phyloP scores from a whole-genome alignment of 1,140 invertebrate genomes.

The Drosophila kurseongensis region DNA sequence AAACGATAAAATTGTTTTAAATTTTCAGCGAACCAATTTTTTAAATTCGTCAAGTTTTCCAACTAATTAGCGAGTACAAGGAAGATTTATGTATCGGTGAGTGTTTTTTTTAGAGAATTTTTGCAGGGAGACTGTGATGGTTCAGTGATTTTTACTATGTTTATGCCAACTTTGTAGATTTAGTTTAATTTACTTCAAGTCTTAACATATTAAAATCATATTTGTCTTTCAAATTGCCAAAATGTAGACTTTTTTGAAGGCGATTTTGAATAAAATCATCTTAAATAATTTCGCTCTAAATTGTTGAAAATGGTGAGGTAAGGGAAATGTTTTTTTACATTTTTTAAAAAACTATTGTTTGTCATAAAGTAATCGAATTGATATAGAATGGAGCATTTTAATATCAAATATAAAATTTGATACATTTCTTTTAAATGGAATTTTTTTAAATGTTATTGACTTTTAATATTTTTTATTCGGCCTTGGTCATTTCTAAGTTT shows the following conservation, averaged over 20 bases:
- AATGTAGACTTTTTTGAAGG: too few relatives aligned
- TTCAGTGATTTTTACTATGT: slow-evolving; percentile 13
- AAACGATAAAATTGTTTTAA: background rate
- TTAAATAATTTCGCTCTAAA: too few relatives aligned
- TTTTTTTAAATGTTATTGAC: background rate
- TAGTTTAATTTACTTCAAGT: background rate
- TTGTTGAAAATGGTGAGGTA: too few relatives aligned
- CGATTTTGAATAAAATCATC: too few relatives aligned
- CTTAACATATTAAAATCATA: too few relatives aligned
- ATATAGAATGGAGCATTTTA: too few relatives aligned
- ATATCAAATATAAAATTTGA: too few relatives aligned
- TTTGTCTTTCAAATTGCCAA: too few relatives aligned
- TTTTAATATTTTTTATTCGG: background rate
- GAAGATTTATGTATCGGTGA: slow-evolving; percentile 35
- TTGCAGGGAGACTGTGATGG: slow-evolving; percentile 25
- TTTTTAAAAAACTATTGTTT: too few relatives aligned
- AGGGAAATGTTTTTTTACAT: too few relatives aligned
- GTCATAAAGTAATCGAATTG: too few relatives aligned
- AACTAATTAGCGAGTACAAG: slow-evolving; percentile 28
- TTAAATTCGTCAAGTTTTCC: slow-evolving; percentile 22
- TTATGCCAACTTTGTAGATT: slow-evolving; percentile 4
- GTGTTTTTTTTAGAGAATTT: slow-evolving; percentile 24
- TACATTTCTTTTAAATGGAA: too few relatives aligned
- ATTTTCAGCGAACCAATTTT: slow-evolving; percentile 27
- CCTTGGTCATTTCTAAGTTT: background rate